Percentiles rank a stretch among this genome's conserved stretches.
Conservation (phyloP, 2,888 invertebrate genomes). For the Podabrus alpinus region DNA sequence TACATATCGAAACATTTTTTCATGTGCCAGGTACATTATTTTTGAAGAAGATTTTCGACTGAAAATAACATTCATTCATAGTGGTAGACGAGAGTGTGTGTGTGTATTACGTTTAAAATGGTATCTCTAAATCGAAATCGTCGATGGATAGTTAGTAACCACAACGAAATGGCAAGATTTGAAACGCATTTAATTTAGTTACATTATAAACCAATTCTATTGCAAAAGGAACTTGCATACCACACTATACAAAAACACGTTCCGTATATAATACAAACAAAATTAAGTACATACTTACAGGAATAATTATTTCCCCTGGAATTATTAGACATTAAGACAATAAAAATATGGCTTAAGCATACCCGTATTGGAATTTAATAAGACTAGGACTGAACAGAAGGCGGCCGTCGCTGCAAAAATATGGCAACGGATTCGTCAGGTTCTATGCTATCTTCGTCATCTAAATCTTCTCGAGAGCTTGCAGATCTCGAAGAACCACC, state of each 20-base stretch:
- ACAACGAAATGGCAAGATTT: not conserved
- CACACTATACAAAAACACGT: conserved; percentile 46
- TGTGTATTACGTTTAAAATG: not conserved
- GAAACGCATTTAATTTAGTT: not conserved
- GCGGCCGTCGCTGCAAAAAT: conserved; percentile 54
- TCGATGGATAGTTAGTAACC: not conserved
- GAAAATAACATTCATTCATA: conserved; percentile 5
- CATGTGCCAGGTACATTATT: not conserved
- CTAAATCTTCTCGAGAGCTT: conserved; percentile 53
- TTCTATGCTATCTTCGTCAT: conserved; percentile 58
- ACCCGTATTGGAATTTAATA: conserved; percentile 38
- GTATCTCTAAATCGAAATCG: not conserved
- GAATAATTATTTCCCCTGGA: conserved; percentile 43
- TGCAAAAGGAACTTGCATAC: conserved; percentile 55
- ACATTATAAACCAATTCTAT: conserved; percentile 22
- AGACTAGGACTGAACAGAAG: conserved; percentile 46
- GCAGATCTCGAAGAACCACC: conserved; percentile 56
- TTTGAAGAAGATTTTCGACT: not conserved
- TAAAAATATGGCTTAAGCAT: conserved; percentile 36
- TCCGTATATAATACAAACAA: conserved; percentile 39
- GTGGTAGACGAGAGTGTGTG: not conserved
- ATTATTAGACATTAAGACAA: conserved; percentile 19
- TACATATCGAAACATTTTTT: not conserved
- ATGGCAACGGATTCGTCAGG: conserved; percentile 61
- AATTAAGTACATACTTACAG: conserved; percentile 35